Evolutionary conservation across 1,140 invertebrate species (phyloP).

Genomic region (Artemia franciscana): DNA sequence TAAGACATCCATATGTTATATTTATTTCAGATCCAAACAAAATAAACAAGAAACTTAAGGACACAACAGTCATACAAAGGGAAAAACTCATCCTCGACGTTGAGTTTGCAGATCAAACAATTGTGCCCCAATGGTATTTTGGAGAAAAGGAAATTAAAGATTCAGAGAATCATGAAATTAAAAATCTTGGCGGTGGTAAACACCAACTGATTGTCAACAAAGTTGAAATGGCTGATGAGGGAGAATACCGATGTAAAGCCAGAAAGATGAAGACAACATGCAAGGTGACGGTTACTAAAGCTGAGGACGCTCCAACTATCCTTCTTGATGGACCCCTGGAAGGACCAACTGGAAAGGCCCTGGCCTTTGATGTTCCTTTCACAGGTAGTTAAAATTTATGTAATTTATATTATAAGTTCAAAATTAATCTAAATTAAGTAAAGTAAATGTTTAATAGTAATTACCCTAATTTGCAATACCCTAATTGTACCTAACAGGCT

Average conservation of each 20-base stretch:
- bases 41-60: constrained; percentile 89
- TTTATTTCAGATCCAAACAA: constrained; percentile 61
- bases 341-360: constrained; percentile 49
- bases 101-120: constrained; percentile 81
- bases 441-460: no score
- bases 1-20: no score
- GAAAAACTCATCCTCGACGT: constrained; percentile 71
- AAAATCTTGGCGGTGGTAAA: constrained; percentile 70
- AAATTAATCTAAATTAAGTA: no score
- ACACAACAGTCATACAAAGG: constrained; percentile 67
- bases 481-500: no score
- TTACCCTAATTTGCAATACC: no score
- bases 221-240: constrained; percentile 50
- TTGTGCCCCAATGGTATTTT: constrained; percentile 75
- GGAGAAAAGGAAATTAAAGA: constrained; percentile 56
- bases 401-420: no score
- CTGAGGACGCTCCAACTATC: constrained; percentile 53
- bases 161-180: constrained; percentile 44
- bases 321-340: constrained; percentile 55
- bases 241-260: constrained; percentile 62
- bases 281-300: constrained; percentile 57
- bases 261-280: constrained; percentile 51
- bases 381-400: constrained; percentile 44
- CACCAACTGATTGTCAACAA: constrained; percentile 70
- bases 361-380: constrained; percentile 70